phyloP scores from a whole-genome alignment of 2,797 vertebrate species.

The Pyrrhura leucotis region DNA sequence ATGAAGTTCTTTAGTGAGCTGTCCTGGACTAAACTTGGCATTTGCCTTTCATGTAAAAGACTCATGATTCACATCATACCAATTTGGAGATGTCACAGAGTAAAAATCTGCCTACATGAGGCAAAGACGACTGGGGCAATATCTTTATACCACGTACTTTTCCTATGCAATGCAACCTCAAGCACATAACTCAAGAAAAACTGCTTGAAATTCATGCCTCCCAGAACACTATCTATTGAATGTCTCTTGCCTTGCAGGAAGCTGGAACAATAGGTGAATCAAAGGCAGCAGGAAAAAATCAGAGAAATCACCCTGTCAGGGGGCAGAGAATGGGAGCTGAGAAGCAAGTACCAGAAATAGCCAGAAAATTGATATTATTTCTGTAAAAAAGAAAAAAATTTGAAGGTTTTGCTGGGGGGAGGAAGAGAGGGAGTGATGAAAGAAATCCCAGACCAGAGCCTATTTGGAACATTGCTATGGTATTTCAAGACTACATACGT shows the following conservation, averaged over 20 bases:
- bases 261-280: conserved; percentile 65
- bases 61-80: background rate
- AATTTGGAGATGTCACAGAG: background rate
- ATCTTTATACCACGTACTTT: background rate
- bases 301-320: conserved; percentile 31
- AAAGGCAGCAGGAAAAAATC: conserved; percentile 18
- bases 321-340: conserved; percentile 14
- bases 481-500: background rate
- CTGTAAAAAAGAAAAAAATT: conserved; percentile 8
- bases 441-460: background rate
- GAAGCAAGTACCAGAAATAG: conserved; percentile 30
- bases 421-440: background rate
- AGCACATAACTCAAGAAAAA: conserved; percentile 29
- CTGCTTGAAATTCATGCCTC: conserved; percentile 53
- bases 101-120: background rate
- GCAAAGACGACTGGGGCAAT: background rate
- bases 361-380: conserved; percentile 25
- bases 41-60: background rate
- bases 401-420: background rate
- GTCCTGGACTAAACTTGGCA: background rate
- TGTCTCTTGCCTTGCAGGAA: conserved; percentile 8
- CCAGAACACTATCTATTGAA: conserved; percentile 15
- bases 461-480: background rate
- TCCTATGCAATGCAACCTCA: background rate
- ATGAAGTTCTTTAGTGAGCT: background rate